Base-by-base conservation (phyloP, 2,797 vertebrate species). In the Rachycentron canadum region DNA sequence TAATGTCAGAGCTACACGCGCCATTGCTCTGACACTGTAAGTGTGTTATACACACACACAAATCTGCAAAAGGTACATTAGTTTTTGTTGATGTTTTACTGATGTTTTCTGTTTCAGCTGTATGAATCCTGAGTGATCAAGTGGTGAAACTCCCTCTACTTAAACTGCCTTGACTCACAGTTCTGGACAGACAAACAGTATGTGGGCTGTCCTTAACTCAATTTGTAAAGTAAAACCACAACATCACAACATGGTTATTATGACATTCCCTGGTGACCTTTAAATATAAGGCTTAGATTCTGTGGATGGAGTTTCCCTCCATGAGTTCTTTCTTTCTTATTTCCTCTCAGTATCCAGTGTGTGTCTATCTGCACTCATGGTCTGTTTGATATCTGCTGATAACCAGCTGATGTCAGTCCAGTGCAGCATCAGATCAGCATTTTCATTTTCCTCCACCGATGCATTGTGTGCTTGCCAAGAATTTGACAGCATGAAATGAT, bases 301-400 rank as follows among this genome's bases (percentile, higher is more conserved):
- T 57, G 16, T 3, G 7, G 49, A 53, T 55, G 38, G 23, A 40
- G 21, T 64, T 13, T 61, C 16, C 52, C 5, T 13, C 30, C 58
- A 14, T 47, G 55, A 67, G 49, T n/a, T n/a, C n/a, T 62, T 69
- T 17, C 52, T 68, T 75, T 49, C 38, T 25, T 45, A 56, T 72
- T 43, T 26, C 25, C 13, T 49, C 65, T 3, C 36, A 17, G 5
- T 26, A 14, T 76, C 23, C 65, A 11, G 10, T 28, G 19, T 12
- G 2, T 75, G 40, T 65, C 41, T 38, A 30, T 83, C 47, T 65
- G 55, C 1, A 26, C 75, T 73, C 66, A 6, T n/a, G 16, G 50
- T 78, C 56, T 64, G 61, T 74, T 74, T 67, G 60, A 77, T 65
- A n/a, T 74, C 68, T 74, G 52, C 68, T 62, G 79, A 87, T 75